Evolutionary conservation across 2,113 vertebrate species (phyloP), one percentile per base, ranked within the genome.

Genomic region (Neogale vison): DNA sequence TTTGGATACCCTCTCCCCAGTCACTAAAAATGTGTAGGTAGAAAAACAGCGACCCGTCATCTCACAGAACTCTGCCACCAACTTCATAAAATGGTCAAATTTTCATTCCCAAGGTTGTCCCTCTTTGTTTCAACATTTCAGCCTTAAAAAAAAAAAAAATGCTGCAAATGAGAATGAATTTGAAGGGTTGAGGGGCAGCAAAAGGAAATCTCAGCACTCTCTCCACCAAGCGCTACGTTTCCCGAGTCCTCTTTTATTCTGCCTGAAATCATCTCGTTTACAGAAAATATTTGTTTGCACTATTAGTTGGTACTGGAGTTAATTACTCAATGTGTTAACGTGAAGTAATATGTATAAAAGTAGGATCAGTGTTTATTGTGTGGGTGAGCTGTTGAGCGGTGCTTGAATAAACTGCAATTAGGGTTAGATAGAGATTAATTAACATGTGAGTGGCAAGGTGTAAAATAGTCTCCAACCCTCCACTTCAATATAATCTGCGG

Each of bases 301-400:
- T 99, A 98, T 99, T 99, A 98, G 99, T 98, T 98, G 98, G 98
- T 98, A 98, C 98, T 98, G 98, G 98, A 99, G 99, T 99, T 99
- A 99, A 99, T 99, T 99, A 99, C 99, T 98, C 98, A 98, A 99
- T 98, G 99, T 99, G 99, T 99, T 98, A 98, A 99, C 98, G 98
- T 98, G 99, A 99, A 99, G 99, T 98, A 98, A 98, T 98, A 98
- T 98, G 99, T 99, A 99, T 99, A 99, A 99, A 99, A 99, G 99
- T 98, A 99, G 99, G 99, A 99, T 99, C 99, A 99, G 99, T 99
- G 99, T 99, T 99, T 99, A 99, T 99, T 99, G 99, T 99, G 99
- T 99, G 99, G 99, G 99, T 99, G 99, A 99, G 99, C 99, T 98
- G 98, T 98, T 98, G 99, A 99, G 99, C 99, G 97, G 99, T 98